Percentiles rank a stretch among this genome's conserved stretches.
Evolutionary conservation across 2,888 invertebrate species (phyloP).

Genomic region (Agrotis clavis): DNA sequence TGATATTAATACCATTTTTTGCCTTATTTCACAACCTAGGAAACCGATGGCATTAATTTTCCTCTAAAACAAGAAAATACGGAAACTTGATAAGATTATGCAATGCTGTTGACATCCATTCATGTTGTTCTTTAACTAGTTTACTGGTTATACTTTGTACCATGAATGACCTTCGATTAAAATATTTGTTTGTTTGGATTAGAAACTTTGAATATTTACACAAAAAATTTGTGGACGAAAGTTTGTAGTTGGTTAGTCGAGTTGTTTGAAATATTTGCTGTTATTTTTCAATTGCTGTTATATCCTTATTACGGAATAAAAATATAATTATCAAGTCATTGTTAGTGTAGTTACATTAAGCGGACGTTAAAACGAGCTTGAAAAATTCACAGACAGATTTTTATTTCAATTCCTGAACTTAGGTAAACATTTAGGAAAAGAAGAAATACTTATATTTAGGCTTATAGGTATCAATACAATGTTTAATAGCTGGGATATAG

Average conservation of each 20-base stretch:
- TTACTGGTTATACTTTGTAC: not conserved
- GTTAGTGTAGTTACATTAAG: too few relatives aligned
- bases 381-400: too few relatives aligned
- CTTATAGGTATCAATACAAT: too few relatives aligned
- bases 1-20: not conserved
- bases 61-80: not conserved
- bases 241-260: not conserved
- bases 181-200: not conserved
- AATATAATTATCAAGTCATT: too few relatives aligned
- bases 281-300: too few relatives aligned
- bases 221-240: slow-evolving; percentile 4
- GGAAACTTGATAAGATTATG: not conserved
- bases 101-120: slow-evolving; percentile 12
- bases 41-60: slow-evolving; percentile 8
- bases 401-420: too few relatives aligned
- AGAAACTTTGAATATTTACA: not conserved
- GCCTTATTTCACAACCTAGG: not conserved
- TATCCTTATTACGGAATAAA: too few relatives aligned
- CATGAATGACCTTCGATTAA: slow-evolving; percentile 10
- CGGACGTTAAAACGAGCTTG: too few relatives aligned
- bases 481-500: too few relatives aligned
- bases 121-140: slow-evolving; percentile 11
- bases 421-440: too few relatives aligned
- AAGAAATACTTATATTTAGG: too few relatives aligned
- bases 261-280: too few relatives aligned